phyloP scores from a whole-genome alignment of 2,797 vertebrate species.

The Poecilia wingei region DNA sequence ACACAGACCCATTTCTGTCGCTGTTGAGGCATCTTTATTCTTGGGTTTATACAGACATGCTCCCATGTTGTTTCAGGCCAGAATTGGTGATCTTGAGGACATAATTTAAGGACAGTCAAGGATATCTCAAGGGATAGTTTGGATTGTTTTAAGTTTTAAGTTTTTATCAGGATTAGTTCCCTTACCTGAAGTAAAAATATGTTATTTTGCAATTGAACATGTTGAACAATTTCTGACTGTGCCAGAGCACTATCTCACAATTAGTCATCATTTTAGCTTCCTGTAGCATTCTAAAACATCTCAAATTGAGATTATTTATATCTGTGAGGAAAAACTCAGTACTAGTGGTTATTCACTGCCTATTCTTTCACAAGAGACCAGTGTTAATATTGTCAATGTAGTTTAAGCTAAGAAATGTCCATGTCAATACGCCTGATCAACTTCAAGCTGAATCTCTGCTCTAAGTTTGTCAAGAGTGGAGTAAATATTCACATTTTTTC shows the following conservation, averaged over 20 bases:
- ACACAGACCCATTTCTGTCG: conserved; percentile 22
- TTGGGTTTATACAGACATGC: conserved; percentile 9
- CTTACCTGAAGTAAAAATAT: background rate
- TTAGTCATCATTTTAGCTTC: background rate
- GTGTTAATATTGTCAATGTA: background rate
- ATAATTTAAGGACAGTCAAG: conserved; percentile 30
- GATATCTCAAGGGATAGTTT: background rate
- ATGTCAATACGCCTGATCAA: background rate
- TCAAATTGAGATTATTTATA: background rate
- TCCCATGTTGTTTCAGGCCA: conserved; percentile 23
- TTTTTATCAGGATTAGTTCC: background rate
- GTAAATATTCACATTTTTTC: background rate
- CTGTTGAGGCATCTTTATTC: conserved; percentile 20
- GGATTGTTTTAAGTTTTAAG: background rate
- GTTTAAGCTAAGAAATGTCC: background rate
- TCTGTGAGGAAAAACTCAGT: background rate
- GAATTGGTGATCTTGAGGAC: conserved; percentile 42
- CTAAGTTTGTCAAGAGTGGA: background rate
- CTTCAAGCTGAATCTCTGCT: background rate
- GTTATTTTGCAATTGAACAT: background rate
- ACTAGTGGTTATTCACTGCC: background rate
- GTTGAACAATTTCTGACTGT: too few species aligned
- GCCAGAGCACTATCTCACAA: background rate
- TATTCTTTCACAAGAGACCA: background rate
- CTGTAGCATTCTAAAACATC: background rate